Evolutionary conservation across 2,113 vertebrate genomes (phyloP).

Genomic region (Megaceryle maxima): DNA sequence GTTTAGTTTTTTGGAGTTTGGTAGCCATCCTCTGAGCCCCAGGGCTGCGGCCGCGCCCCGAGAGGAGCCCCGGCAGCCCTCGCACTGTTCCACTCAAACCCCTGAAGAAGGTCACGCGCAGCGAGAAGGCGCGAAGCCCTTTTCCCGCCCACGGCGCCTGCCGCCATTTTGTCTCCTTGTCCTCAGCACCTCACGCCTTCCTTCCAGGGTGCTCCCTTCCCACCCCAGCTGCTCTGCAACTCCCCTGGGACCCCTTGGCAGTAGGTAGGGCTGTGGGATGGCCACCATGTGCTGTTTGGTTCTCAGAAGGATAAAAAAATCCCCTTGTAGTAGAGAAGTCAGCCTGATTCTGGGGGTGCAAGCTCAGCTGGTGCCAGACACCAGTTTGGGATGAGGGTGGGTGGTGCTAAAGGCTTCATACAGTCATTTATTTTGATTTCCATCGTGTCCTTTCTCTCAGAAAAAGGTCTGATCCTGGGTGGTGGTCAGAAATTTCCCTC

Average conservation of each 20-base stretch:
- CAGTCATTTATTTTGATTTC: neutral
- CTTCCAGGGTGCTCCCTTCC: fast-evolving
- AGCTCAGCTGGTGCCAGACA: neutral
- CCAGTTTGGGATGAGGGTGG: neutral
- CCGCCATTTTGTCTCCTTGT: neutral
- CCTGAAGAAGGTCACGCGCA: fast-evolving
- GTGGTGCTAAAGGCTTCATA: neutral
- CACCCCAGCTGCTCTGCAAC: fast-evolving
- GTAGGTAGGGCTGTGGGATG: no score
- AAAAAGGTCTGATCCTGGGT: neutral
- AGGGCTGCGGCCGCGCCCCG: neutral
- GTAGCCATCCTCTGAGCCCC: fast-evolving
- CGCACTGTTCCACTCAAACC: fast-evolving
- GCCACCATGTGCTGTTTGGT: neutral
- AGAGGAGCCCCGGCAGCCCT: fast-evolving
- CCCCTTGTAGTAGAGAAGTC: neutral
- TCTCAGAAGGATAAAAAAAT: neutral
- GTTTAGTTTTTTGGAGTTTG: no score
- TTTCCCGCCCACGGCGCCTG: neutral
- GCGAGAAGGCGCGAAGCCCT: fast-evolving
- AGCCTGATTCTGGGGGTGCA: neutral
- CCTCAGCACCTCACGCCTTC: fast-evolving
- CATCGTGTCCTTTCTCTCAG: neutral
- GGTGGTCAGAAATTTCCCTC: neutral
- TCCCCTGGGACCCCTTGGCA: fast-evolving